phyloP scores from a whole-genome alignment of 1,140 invertebrate species.

The Cardiocondyla obscurior region DNA sequence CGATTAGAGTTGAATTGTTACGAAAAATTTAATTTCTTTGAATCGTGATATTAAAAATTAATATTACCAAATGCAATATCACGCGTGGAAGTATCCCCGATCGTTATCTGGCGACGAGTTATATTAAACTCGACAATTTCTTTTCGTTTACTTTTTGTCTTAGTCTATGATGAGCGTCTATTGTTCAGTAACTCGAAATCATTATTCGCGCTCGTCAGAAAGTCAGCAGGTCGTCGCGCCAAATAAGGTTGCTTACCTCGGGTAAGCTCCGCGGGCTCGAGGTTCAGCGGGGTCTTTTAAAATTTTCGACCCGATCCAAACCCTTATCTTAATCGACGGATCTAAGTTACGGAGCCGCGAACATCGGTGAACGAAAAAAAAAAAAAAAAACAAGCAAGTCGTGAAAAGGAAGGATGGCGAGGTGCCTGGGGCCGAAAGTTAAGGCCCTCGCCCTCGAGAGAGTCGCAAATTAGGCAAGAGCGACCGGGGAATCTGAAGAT shows the following conservation, averaged over 20 bases:
- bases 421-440: background rate
- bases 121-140: background rate
- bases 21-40: background rate
- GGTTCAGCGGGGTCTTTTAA: conserved; percentile 64
- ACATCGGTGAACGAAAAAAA: conserved; percentile 18
- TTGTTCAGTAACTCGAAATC: background rate
- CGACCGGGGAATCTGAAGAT: conserved; percentile 36
- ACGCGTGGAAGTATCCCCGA: no score
- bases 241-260: conserved; percentile 71
- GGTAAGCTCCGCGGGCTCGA: conserved; percentile 3
- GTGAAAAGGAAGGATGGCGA: conserved; percentile 23
- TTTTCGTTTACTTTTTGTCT: background rate
- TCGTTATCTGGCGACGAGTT: no score
- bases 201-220: background rate
- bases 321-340: conserved; percentile 67
- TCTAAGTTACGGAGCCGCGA: conserved; percentile 57
- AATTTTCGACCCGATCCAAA: conserved; percentile 36
- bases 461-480: conserved; percentile 60
- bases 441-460: conserved; percentile 26
- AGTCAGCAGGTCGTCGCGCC: conserved; percentile 32
- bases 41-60: no score
- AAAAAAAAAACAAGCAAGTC: conserved; percentile 19
- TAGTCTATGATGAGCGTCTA: background rate
- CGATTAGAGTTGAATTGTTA: background rate
- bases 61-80: no score